Base-by-base conservation (phyloP, 2,113 vertebrate genomes). In the Cephalopholis sonnerati region DNA sequence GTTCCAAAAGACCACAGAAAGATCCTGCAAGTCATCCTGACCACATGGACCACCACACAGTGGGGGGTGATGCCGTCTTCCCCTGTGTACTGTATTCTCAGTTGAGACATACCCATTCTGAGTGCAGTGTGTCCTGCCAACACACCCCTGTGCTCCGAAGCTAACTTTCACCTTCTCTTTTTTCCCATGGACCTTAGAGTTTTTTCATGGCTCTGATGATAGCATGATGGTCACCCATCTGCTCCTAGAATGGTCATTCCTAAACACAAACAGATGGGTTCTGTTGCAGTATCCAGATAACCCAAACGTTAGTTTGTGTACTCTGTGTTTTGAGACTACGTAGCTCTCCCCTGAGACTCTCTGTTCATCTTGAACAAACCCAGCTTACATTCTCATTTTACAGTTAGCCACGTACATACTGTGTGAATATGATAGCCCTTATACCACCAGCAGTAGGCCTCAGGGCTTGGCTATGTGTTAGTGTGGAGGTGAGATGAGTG, bases 1-100 rank as follows among this genome's bases (percentile, higher is more conserved):
- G 95, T 96, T 96, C 93, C 89, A 85, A 94, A 95, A 95, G 93
- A 87, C 93, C 92, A 90, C 91, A 94, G 94, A 95, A 95, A 92
- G 93, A 94, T 93, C 72, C 86, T 92, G 93, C 92, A 80, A 93
- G 89, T 91, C 86, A 92, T 93, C 92, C 93, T 85, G 81, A 94
- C 93, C 91, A 39, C 93, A 91, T 46, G 81, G 91, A 92, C 94
- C 93, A 89, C 92, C 87, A 77, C 86, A 88, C 88, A 87, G 90
- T 78, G 82, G 81, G 89, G 90, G 86, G 90, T 87, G 88, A 89
- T 91, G 87, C 78, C 79, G 88, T 91, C 88, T 89, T 84, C 72
- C 77, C 76, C 75, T 74, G 74, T 81, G 53, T 80, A 24, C 80
- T 71, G 44, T 76, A 58, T 75, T 79, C 85, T 84, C 75, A 67